These are phyloP conservation scores for Heliothis virescens DNA, from an alignment of 1,140 invertebrate species.

Conservation along the genomic window DNA sequence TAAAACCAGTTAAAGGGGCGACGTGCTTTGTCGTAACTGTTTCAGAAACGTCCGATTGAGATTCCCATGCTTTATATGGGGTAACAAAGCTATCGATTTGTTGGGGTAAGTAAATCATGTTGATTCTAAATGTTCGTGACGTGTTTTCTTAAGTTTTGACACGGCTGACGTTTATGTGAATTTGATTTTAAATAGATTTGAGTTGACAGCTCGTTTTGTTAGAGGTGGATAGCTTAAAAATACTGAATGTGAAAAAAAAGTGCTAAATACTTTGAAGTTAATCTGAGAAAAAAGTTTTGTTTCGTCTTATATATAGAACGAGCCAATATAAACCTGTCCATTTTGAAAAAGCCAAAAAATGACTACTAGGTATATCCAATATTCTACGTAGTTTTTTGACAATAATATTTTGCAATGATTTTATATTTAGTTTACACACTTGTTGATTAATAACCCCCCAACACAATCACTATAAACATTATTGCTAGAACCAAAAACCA, in stretches of 20 bases:
- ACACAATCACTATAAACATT: slow-evolving; percentile 60
- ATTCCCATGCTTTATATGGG: slow-evolving; percentile 73
- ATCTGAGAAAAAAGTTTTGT: too few species aligned
- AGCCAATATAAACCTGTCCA: too few species aligned
- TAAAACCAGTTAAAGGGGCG: slow-evolving; percentile 80
- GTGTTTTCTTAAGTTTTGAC: slow-evolving; percentile 76
- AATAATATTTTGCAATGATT: not conserved
- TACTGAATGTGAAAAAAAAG: not conserved
- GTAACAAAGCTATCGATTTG: slow-evolving; percentile 78
- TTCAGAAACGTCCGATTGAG: slow-evolving; percentile 71
- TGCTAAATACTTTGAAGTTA: too few species aligned
- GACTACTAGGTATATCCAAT: too few species aligned
- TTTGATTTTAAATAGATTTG: slow-evolving; percentile 71
- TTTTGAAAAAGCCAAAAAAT: too few species aligned
- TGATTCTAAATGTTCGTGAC: slow-evolving; percentile 75
- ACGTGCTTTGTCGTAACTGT: slow-evolving; percentile 60
- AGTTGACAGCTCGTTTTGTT: slow-evolving; percentile 55
- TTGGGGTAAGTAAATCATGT: slow-evolving; percentile 69
- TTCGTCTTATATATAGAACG: too few species aligned
- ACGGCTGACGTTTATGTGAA: slow-evolving; percentile 72
- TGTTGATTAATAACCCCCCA: not conserved
- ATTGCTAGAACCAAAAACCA: slow-evolving; percentile 37
- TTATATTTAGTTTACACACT: not conserved
- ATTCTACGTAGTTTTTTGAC: too few species aligned
- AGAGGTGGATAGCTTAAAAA: not conserved